These are phyloP conservation scores for Rhopalosiphum nymphaeae DNA, from an alignment of 2,888 invertebrate species.

Conservation along the genomic window DNA sequence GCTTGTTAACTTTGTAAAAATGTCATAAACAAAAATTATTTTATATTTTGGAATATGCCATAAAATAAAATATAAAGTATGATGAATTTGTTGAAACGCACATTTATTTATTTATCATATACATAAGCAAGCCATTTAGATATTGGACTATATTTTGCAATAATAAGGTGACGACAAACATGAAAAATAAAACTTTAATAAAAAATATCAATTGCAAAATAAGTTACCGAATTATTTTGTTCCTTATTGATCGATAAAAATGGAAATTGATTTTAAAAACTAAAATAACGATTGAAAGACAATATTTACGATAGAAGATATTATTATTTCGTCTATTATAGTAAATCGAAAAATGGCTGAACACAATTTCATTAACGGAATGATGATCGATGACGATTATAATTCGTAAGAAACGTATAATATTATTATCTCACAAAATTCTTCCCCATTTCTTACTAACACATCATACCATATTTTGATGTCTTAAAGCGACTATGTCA, in stretches of 20 bases:
- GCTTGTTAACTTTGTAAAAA: background rate
- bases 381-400: background rate
- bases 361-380: background rate
- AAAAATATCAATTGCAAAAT: background rate
- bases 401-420: background rate
- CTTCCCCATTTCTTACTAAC: background rate
- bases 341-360: background rate
- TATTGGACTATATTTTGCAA: background rate
- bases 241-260: background rate
- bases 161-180: background rate
- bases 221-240: background rate
- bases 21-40: background rate
- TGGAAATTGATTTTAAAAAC: background rate
- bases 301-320: background rate
- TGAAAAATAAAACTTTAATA: background rate
- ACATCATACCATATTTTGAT: background rate
- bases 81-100: background rate
- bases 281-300: background rate
- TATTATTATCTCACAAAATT: background rate
- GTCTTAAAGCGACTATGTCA: background rate
- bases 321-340: background rate
- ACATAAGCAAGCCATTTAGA: background rate
- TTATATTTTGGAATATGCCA: background rate
- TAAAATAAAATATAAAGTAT: background rate
- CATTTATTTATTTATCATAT: background rate